Base-by-base conservation (phyloP, 2,888 invertebrate genomes). In the Pyrrhosoma nymphula region DNA sequence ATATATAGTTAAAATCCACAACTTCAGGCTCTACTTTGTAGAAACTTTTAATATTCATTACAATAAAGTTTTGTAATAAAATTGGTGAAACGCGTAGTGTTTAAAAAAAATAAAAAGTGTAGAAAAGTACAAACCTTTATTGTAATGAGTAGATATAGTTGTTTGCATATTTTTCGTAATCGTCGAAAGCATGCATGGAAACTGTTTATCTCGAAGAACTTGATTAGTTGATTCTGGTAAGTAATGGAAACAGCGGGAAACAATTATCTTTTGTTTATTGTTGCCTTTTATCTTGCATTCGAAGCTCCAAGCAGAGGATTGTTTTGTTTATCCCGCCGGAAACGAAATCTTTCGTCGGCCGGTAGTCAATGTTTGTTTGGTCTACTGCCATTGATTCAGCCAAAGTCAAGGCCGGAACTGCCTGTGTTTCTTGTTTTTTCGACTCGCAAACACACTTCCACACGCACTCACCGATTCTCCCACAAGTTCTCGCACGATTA, bases 301-400 rank as follows among this genome's bases (percentile, higher is more conserved):
- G 35, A 4, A 82, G 82, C 12, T 35, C 3, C 0, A 35, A 14
- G 30, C 35, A 16, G 30, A 4, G 82, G 35, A 10, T 26, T 3
- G 16, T 69, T 82, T 1, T 35, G 14, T 82, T 82, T 82, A 35
- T 82, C 26, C 35, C 26, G 16, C 16, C 82, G 35, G 26, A 35
- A 69, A 69, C 69, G 69, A 69, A n/a, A 26, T 69, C 82, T 82
- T 35, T 14, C 35, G 16, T 30, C 16, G 1, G 30, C 1, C 82
- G 12, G 30, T 8, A 30, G 23, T 16, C 35, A 18, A 35, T 82
- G 82, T 82, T 82, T 82, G n/a, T 82, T 82, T 82, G 82, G 82
- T 82, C 82, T 35, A 82, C 82, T 82, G 35, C 82, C 82, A 82
- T 82, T 35, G 82, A 82, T 82, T 82, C 35, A 82, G 35, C 16